phyloP scores from a whole-genome alignment of 1,140 invertebrate genomes.

The Caenorhabditis latens region DNA sequence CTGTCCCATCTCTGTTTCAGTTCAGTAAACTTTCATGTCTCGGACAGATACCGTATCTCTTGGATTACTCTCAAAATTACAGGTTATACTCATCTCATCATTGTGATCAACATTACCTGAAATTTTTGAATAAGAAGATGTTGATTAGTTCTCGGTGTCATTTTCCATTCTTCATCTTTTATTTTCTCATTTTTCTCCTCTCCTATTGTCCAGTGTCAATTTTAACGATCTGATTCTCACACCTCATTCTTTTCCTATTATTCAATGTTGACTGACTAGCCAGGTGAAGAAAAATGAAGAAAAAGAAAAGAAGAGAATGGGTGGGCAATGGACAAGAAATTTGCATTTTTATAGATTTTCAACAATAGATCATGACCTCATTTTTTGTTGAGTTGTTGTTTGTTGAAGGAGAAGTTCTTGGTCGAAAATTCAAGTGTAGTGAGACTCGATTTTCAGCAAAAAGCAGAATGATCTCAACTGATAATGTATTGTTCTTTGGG shows the following conservation, averaged over 20 bases:
- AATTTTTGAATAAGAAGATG: no score
- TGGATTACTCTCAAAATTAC: no score
- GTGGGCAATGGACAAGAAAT: background rate
- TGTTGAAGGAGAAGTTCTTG: background rate
- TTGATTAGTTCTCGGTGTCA: no score
- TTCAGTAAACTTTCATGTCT: no score
- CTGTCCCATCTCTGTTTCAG: no score
- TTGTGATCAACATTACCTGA: no score
- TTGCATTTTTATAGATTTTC: conserved; percentile 30
- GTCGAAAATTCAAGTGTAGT: background rate
- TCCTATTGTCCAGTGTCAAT: background rate
- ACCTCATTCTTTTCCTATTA: conserved; percentile 12
- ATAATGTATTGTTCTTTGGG: no score
- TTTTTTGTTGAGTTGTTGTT: background rate
- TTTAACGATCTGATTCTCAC: conserved; percentile 20
- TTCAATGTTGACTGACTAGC: background rate
- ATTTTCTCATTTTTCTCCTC: background rate
- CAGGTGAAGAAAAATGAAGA: background rate
- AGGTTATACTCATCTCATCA: no score
- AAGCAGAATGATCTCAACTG: background rate
- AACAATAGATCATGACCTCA: conserved; percentile 31
- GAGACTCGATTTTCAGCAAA: background rate
- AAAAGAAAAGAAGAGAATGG: background rate
- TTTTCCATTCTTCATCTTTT: background rate
- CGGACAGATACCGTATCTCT: no score